phyloP scores from a whole-genome alignment of 2,797 vertebrate species.

The Columba guinea region DNA sequence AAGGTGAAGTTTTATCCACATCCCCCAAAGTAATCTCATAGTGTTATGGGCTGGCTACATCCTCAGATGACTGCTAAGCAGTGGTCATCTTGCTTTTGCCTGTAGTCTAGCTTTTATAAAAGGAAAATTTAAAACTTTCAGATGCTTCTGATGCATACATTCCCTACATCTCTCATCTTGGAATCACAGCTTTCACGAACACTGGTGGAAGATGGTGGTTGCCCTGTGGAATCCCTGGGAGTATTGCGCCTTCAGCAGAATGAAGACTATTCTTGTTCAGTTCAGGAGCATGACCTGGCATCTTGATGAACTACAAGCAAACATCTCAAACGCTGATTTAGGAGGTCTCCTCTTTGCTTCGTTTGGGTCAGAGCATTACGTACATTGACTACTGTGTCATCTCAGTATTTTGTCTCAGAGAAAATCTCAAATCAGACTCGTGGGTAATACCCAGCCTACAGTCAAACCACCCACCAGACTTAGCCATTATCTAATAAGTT shows the following conservation, averaged over 20 bases:
- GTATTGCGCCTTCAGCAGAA: not conserved
- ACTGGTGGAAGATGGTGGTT: not conserved
- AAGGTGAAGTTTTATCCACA: not conserved
- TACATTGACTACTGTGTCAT: not conserved
- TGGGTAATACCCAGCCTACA: not conserved
- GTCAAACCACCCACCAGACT: not conserved
- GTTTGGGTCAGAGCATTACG: not conserved
- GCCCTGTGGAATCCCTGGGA: not conserved
- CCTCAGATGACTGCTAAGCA: not conserved
- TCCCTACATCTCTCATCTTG: not conserved
- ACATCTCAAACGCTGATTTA: not conserved
- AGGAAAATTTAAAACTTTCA: not conserved
- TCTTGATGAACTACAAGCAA: not conserved
- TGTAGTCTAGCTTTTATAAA: not conserved
- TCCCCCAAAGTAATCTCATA: accelerated
- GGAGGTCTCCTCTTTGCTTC: not conserved
- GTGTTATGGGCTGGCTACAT: not conserved
- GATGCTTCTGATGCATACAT: not conserved
- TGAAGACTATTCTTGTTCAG: not conserved
- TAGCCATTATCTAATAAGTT: not conserved
- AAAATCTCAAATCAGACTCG: not conserved
- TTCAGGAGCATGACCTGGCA: not conserved
- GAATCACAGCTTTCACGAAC: not conserved
- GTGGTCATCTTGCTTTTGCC: not conserved
- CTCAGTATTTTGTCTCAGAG: not conserved